phyloP scores from a whole-genome alignment of 2,797 vertebrate genomes.

The Babyrousa celebensis region DNA sequence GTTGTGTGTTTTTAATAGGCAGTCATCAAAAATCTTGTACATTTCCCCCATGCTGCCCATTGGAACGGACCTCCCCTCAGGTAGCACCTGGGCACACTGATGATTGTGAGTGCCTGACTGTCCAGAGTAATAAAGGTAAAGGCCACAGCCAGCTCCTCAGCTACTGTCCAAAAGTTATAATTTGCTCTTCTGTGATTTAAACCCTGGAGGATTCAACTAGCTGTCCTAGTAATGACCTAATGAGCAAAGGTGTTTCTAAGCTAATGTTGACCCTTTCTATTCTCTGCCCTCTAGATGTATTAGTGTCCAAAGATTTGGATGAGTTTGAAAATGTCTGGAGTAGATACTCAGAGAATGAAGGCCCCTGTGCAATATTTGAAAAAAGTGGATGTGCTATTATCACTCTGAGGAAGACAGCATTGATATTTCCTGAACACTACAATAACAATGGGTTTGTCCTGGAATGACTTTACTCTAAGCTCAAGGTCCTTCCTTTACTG shows the following conservation, averaged over 20 bases:
- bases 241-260: slow-evolving; percentile 64
- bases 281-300: not conserved
- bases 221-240: slow-evolving; percentile 50
- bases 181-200: slow-evolving; percentile 60
- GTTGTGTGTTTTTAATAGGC: slow-evolving; percentile 44
- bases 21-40: slow-evolving; percentile 29
- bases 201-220: not conserved
- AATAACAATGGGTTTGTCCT: slow-evolving; percentile 56
- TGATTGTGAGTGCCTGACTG: not conserved
- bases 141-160: slow-evolving; percentile 28
- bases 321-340: slow-evolving; percentile 52
- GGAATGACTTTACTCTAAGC: slow-evolving; percentile 31
- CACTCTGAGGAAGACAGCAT: not conserved
- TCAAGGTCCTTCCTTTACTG: slow-evolving; percentile 26
- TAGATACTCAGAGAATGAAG: slow-evolving; percentile 52
- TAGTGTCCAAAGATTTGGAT: slow-evolving; percentile 23
- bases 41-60: not conserved
- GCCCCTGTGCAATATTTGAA: slow-evolving; percentile 11
- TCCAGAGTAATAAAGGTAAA: slow-evolving; percentile 58
- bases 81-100: not conserved
- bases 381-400: not conserved
- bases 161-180: slow-evolving; percentile 38
- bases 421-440: slow-evolving; percentile 30
- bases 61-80: not conserved
- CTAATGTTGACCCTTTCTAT: not conserved